Evolutionary conservation across 2,888 invertebrate species (phyloP).

Genomic region (Clusia tigrina): DNA sequence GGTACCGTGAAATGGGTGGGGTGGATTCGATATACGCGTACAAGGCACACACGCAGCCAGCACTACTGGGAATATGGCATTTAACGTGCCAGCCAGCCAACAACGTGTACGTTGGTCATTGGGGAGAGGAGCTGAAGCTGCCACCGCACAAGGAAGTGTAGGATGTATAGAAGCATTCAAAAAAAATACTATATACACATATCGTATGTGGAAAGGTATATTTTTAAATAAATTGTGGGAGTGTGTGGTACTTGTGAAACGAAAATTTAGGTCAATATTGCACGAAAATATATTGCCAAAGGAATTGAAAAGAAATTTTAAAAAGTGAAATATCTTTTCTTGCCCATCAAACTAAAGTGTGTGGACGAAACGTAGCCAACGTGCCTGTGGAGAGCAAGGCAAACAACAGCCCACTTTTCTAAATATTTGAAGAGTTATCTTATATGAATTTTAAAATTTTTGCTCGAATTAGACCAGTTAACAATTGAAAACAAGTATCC

Average conservation of each 20-base stretch:
- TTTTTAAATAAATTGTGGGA: conserved; percentile 1
- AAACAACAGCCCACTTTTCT: too few relatives aligned
- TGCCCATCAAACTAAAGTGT: too few relatives aligned
- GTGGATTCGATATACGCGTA: neutral
- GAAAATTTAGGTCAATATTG: neutral
- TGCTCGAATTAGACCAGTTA: too few relatives aligned
- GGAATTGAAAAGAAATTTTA: conserved; percentile 3
- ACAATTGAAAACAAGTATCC: too few relatives aligned
- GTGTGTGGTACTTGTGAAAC: neutral
- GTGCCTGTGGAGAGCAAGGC: too few relatives aligned
- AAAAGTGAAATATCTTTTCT: neutral
- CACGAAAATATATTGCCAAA: neutral
- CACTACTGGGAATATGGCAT: conserved; percentile 1
- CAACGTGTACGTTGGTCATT: neutral
- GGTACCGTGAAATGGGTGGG: conserved; percentile 1
- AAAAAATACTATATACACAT: neutral
- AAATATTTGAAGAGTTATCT: too few relatives aligned
- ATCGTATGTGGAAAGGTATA: too few relatives aligned
- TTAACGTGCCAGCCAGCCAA: neutral
- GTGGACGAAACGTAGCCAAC: too few relatives aligned
- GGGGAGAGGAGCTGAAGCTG: neutral
- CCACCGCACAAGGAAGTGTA: neutral
- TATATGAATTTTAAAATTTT: too few relatives aligned
- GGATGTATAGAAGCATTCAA: neutral
- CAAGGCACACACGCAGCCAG: neutral